phyloP scores from a whole-genome alignment of 2,888 invertebrate species.

The Ornithoptera priamus region DNA sequence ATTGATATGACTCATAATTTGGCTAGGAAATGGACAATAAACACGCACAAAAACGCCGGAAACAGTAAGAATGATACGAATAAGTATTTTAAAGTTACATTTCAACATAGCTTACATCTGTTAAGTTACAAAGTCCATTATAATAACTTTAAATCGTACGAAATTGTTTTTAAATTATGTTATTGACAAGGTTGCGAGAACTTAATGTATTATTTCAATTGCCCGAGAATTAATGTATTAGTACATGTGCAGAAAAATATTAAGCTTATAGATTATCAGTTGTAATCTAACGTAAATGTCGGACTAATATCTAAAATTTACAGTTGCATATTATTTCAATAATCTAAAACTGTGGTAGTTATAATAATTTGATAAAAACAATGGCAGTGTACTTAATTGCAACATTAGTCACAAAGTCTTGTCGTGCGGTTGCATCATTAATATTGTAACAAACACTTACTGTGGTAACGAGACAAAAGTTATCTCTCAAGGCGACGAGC shows the following conservation, averaged over 20 bases:
- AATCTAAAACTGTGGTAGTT: conserved; percentile 40
- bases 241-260: conserved; percentile 22
- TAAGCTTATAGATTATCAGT: conserved; percentile 9
- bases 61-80: background rate
- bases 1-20: conserved; percentile 79
- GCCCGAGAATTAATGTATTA: conserved; percentile 31
- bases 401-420: conserved; percentile 19
- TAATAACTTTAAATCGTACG: conserved; percentile 12
- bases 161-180: conserved; percentile 14
- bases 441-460: background rate
- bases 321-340: conserved; percentile 58
- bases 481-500: too few relatives aligned
- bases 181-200: conserved; percentile 20
- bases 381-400: conserved; percentile 45
- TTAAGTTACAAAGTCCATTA: conserved; percentile 13
- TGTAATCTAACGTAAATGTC: conserved; percentile 36
- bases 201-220: conserved; percentile 26
- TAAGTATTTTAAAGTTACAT: background rate
- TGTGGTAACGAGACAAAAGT: too few relatives aligned
- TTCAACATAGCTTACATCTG: background rate
- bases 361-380: conserved; percentile 39
- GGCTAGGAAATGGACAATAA: conserved; percentile 69
- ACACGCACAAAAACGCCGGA: conserved; percentile 28
- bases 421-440: background rate
- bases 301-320: conserved; percentile 55